phyloP scores from a whole-genome alignment of 1,140 invertebrate genomes.

The Linepithema humile region DNA sequence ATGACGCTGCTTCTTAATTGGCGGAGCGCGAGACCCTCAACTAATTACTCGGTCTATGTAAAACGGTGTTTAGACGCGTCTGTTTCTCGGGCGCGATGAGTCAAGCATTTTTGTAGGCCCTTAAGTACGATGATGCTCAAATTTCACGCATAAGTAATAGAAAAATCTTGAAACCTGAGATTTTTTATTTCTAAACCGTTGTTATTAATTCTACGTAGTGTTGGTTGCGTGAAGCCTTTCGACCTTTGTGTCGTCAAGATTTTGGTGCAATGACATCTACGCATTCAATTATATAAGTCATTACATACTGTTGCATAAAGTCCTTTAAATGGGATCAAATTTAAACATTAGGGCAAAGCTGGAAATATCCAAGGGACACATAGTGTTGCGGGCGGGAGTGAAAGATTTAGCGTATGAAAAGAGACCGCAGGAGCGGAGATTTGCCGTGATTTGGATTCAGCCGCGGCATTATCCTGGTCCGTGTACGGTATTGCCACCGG shows the following conservation, averaged over 20 bases:
- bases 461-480: conserved; percentile 56
- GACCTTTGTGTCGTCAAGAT: not conserved
- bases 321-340: not conserved
- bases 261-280: too few species aligned
- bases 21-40: conserved; percentile 4
- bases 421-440: not conserved
- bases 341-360: not conserved
- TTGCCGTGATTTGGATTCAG: conserved; percentile 64
- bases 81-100: not conserved
- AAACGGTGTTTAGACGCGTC: conserved; percentile 43
- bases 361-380: not conserved
- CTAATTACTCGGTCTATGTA: conserved; percentile 43
- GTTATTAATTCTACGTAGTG: not conserved
- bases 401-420: conserved; percentile 6
- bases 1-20: conserved; percentile 54
- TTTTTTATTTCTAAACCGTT: not conserved
- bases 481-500: conserved; percentile 67
- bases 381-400: not conserved
- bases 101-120: not conserved
- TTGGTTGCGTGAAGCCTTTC: not conserved
- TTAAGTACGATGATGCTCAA: not conserved
- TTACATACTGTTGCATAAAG: not conserved
- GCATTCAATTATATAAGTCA: not conserved
- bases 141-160: not conserved
- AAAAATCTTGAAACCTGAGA: not conserved